phyloP scores from a whole-genome alignment of 2,888 invertebrate species.

The Xiphydria camelus region DNA sequence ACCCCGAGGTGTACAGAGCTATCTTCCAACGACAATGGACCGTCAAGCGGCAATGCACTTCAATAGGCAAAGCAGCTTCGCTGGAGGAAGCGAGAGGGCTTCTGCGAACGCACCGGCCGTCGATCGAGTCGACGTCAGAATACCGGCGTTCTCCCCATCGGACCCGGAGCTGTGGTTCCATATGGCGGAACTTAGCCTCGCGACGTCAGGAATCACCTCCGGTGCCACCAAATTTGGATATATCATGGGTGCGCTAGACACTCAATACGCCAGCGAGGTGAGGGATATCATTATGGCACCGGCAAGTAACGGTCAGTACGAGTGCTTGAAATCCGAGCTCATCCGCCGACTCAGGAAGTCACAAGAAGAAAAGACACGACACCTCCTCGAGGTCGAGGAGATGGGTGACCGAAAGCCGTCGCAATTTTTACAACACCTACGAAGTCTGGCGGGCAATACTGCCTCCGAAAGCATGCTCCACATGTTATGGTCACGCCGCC shows the following conservation, averaged over 20 bases:
- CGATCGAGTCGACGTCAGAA: slow-evolving; percentile 21
- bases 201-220: slow-evolving; percentile 20
- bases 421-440: slow-evolving; percentile 32
- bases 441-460: slow-evolving; percentile 17
- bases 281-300: slow-evolving; percentile 24
- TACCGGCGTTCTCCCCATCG: slow-evolving; percentile 32
- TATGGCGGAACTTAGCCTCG: slow-evolving; percentile 24
- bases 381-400: slow-evolving; percentile 22
- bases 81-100: no score
- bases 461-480: slow-evolving; percentile 20
- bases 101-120: no score
- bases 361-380: slow-evolving; percentile 18
- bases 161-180: slow-evolving; percentile 37
- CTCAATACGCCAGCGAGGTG: slow-evolving; percentile 20
- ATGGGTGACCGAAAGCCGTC: slow-evolving; percentile 32
- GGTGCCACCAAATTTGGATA: slow-evolving; percentile 28
- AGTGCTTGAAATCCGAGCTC: slow-evolving; percentile 33
- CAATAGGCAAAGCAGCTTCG: no score
- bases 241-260: slow-evolving; percentile 22
- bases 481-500: slow-evolving; percentile 12
- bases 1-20: no score
- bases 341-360: slow-evolving; percentile 22
- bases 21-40: no score
- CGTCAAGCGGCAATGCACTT: no score
- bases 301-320: slow-evolving; percentile 21